These are phyloP conservation scores for Rhinogobius similis DNA, from an alignment of 2,113 vertebrate species.

Conservation along the genomic window DNA sequence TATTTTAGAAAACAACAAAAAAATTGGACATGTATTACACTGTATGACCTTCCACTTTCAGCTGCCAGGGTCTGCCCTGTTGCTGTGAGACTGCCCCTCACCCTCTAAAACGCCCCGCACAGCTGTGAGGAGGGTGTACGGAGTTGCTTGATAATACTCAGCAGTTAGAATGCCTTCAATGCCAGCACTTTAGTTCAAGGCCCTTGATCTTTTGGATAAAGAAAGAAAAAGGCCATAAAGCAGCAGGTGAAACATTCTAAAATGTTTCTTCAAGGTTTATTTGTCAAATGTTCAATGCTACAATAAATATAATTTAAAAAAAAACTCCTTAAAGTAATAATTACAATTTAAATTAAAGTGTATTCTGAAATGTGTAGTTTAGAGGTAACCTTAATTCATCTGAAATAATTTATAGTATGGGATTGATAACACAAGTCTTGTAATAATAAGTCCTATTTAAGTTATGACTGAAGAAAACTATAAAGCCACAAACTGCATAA, in stretches of 20 bases:
- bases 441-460: too few species aligned
- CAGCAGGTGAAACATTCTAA: background rate
- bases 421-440: too few species aligned
- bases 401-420: background rate
- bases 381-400: background rate
- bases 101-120: conserved; percentile 60
- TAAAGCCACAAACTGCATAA: too few species aligned
- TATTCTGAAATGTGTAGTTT: background rate
- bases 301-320: too few species aligned
- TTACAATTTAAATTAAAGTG: background rate
- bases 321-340: too few species aligned
- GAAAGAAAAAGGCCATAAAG: conserved; percentile 28
- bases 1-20: background rate
- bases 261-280: background rate
- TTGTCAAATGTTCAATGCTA: background rate
- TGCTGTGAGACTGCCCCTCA: conserved; percentile 40
- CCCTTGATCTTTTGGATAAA: conserved; percentile 71
- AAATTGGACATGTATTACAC: background rate
- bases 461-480: too few species aligned
- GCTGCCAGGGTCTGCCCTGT: conserved; percentile 55
- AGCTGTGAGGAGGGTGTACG: conserved; percentile 73
- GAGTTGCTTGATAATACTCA: conserved; percentile 79
- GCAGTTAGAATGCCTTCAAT: conserved; percentile 81
- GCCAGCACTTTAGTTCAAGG: conserved; percentile 80
- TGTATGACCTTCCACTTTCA: conserved; percentile 39